These are phyloP conservation scores for Struthio camelus DNA, from an alignment of 2,113 vertebrate genomes.

Conservation along the genomic window DNA sequence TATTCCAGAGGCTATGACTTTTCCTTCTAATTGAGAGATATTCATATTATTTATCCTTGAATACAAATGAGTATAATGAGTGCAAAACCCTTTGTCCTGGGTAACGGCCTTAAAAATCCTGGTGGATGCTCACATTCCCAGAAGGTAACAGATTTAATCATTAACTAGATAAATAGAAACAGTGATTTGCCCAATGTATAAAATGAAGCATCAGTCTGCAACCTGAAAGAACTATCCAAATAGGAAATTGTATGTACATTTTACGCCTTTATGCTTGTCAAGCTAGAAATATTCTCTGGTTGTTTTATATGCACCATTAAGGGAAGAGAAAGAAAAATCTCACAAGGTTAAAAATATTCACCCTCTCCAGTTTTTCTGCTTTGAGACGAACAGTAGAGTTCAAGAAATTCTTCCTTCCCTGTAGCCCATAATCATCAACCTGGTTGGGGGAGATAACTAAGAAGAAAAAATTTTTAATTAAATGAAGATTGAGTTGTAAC, in stretches of 20 bases:
- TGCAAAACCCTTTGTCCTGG: conserved; percentile 35
- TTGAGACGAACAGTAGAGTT: conserved; percentile 74
- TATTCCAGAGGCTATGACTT: conserved; percentile 32
- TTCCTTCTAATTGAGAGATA: conserved; percentile 47
- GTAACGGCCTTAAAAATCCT: conserved; percentile 37
- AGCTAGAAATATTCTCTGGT: neutral
- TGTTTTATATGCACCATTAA: neutral
- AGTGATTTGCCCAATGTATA: conserved; percentile 27
- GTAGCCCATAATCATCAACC: conserved; percentile 40
- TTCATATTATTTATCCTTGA: conserved; percentile 61
- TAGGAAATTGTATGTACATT: neutral
- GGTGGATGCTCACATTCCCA: conserved; percentile 7
- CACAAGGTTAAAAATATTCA: conserved; percentile 59
- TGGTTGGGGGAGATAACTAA: conserved; percentile 65
- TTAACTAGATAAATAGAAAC: conserved; percentile 55
- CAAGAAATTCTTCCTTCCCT: conserved; percentile 70
- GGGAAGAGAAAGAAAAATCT: neutral
- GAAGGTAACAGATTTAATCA: neutral
- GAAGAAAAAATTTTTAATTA: conserved; percentile 39
- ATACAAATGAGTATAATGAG: conserved; percentile 24
- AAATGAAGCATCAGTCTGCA: neutral
- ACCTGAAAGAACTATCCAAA: neutral
- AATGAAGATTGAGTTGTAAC: conserved; percentile 48
- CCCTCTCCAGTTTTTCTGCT: conserved; percentile 86
- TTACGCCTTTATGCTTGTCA: neutral